Percentiles rank a stretch among this genome's conserved stretches.
phyloP scores from a whole-genome alignment of 2,797 vertebrate species.

The Epinephelus awoara region DNA sequence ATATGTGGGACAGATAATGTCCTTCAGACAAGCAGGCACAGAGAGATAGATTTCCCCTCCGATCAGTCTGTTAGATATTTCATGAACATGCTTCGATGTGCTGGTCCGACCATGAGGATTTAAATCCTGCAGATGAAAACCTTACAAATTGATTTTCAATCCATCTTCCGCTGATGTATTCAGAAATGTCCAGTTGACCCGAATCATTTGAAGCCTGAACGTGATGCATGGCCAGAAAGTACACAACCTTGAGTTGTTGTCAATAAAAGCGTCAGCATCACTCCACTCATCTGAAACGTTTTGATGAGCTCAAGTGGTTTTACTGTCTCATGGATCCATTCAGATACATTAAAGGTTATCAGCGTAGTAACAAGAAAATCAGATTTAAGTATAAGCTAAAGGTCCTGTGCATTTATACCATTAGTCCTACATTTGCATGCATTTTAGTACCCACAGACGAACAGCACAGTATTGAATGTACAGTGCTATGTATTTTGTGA shows the following conservation, averaged over 20 bases:
- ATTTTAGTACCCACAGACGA: background rate
- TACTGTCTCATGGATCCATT: background rate
- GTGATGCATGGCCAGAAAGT: background rate
- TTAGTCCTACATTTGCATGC: background rate
- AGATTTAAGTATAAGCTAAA: background rate
- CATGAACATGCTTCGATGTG: background rate
- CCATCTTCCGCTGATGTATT: background rate
- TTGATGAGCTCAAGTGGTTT: background rate
- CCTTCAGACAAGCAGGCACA: background rate
- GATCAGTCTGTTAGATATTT: conserved; percentile 1
- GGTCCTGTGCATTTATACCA: background rate
- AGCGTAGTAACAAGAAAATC: background rate
- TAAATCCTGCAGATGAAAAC: conserved; percentile 5
- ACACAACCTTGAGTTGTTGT: conserved; percentile 15
- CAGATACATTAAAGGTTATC: background rate
- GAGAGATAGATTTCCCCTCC: background rate
- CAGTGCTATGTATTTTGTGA: background rate
- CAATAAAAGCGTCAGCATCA: conserved; percentile 2
- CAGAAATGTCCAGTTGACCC: conserved; percentile 2
- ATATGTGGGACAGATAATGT: background rate
- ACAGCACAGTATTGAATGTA: background rate
- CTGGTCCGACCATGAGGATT: background rate
- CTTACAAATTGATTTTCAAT: background rate
- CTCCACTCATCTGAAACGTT: background rate
- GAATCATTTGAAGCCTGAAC: conserved; percentile 12